Evolutionary conservation across 2,888 invertebrate genomes (phyloP).

Genomic region (Synanthedon andrenaeformis): DNA sequence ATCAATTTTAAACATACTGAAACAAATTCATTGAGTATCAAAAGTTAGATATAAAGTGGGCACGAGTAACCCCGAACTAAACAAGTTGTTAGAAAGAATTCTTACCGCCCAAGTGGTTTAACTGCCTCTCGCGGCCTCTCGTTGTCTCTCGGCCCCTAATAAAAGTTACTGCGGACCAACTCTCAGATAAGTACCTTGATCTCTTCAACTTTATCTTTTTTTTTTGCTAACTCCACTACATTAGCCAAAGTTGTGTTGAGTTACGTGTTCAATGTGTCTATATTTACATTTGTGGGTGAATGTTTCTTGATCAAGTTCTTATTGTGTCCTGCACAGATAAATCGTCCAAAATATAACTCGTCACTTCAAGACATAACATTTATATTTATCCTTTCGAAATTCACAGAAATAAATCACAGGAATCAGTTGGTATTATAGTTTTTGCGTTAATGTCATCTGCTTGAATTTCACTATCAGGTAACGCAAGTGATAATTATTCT

Average conservation of each 20-base stretch:
- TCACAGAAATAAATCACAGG: too few relatives aligned
- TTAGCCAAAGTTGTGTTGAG: not conserved
- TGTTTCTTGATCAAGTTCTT: too few relatives aligned
- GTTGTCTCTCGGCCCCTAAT: slow-evolving; percentile 1
- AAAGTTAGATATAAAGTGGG: not conserved
- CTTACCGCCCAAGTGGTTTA: slow-evolving; percentile 1
- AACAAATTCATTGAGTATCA: not conserved
- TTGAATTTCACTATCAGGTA: too few relatives aligned
- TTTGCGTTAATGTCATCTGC: too few relatives aligned
- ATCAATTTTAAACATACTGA: not conserved
- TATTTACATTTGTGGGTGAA: too few relatives aligned
- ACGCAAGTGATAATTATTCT: too few relatives aligned
- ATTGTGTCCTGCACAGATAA: too few relatives aligned
- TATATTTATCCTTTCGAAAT: too few relatives aligned
- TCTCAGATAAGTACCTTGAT: not conserved
- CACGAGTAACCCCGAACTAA: not conserved
- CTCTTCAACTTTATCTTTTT: not conserved
- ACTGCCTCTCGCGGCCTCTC: slow-evolving; percentile 2
- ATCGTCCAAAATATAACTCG: too few relatives aligned
- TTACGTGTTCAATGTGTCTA: too few relatives aligned
- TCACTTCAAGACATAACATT: too few relatives aligned
- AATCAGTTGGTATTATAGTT: too few relatives aligned
- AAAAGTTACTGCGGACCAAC: slow-evolving; percentile 2
- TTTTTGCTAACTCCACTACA: slow-evolving; percentile 1
- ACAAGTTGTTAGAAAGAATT: not conserved